Evolutionary conservation across 2,113 vertebrate genomes (phyloP).

Genomic region (Redunca redunca): DNA sequence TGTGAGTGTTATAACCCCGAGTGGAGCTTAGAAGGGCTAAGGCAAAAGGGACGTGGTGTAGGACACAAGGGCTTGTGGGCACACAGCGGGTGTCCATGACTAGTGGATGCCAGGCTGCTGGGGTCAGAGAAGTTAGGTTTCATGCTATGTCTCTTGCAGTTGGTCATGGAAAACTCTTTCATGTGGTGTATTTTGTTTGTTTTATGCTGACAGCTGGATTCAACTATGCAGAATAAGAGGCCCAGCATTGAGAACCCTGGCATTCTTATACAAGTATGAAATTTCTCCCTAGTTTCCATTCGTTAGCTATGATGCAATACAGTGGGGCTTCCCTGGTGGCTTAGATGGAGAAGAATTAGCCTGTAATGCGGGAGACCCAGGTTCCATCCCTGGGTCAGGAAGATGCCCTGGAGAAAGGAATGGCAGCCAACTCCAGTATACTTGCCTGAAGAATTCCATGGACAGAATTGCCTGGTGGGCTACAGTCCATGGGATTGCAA

Average conservation of each 20-base stretch:
- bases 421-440: not conserved
- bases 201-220: not conserved
- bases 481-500: not conserved
- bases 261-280: not conserved
- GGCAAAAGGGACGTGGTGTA: not conserved
- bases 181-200: not conserved
- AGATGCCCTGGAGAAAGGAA: not conserved
- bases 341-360: not conserved
- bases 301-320: not conserved
- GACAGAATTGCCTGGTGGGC: not conserved
- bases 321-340: not conserved
- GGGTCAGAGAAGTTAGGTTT: not conserved
- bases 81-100: accelerated
- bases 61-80: not conserved
- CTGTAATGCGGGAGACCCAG: not conserved
- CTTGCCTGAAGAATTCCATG: not conserved
- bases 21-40: not conserved
- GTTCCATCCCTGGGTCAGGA: not conserved
- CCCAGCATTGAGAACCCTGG: not conserved
- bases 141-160: not conserved
- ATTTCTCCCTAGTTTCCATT: not conserved
- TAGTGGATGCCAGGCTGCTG: too few relatives aligned
- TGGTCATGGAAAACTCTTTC: not conserved
- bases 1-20: not conserved
- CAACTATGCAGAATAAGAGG: not conserved